Evolutionary conservation across 2,797 vertebrate genomes (phyloP), one percentile per base, ranked within the genome.

Genomic region (Sebastes cheni): DNA sequence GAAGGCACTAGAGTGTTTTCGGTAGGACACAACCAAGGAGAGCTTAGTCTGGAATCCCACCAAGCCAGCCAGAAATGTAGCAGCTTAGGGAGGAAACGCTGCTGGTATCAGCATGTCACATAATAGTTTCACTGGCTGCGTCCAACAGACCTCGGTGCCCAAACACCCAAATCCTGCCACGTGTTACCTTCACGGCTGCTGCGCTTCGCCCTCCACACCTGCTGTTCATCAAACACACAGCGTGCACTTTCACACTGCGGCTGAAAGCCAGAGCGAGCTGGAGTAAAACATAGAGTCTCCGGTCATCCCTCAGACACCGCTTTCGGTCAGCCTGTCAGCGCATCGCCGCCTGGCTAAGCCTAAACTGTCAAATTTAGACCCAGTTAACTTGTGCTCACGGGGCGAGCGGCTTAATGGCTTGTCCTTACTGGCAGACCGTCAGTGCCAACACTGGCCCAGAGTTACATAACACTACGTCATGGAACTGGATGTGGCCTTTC

Each of bases 391-490:
- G 72, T 75, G 71, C 77, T 88, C 70, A 79, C 81, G 67, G 67
- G 79, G 62, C 69, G 83, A 86, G 85, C 74, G 52, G 90, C 87
- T 93, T 93, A 92, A 72, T 87, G 86, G 75, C 75, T 87, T 74
- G 74, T 78, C 82, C 82, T 78, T 83, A 85, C 86, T 82, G 86
- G 60, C 83, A 79, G 77, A 83, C 67, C 55, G 58, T 86, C 88
- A 79, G 75, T 36, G 75, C 71, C 72, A 78, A 67, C 60, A 18
- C 84, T 67, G 77, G 69, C 75, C 11, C 46, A 59, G 72, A 75
- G 72, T 94, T 94, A 92, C 84, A 68, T 92, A 95, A 94, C 71
- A 4, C 77, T 36, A 85, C 61, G 50, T 89, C 90, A 93, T 61
- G 71, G 72, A 68, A 82, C 56, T 84, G 76, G 79, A 75, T 61